Conservation (phyloP, 2,888 invertebrate genomes). For the Pheosia tremula region DNA sequence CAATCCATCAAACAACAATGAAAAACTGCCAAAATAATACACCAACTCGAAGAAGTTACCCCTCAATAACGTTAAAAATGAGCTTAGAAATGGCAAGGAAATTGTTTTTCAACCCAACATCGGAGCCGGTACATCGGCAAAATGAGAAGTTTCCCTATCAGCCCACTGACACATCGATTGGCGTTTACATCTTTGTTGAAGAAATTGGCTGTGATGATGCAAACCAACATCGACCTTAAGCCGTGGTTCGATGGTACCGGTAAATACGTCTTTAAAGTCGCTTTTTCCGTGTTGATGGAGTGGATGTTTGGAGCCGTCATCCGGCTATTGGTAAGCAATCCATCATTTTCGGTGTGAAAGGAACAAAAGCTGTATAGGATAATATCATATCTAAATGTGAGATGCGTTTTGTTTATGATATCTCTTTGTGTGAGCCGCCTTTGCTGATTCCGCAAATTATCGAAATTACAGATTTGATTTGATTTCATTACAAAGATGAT, state of each 20-base stretch:
- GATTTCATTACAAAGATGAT: neutral
- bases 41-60: slow-evolving; percentile 58
- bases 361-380: slow-evolving; percentile 61
- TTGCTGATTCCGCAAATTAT: neutral
- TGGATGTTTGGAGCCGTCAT: slow-evolving; percentile 68
- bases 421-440: slow-evolving; percentile 1
- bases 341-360: slow-evolving; percentile 67
- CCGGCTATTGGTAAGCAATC: slow-evolving; percentile 72
- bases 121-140: slow-evolving; percentile 67
- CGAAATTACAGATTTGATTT: neutral
- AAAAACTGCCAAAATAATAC: slow-evolving; percentile 54
- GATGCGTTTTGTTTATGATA: slow-evolving; percentile 22
- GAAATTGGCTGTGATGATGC: slow-evolving; percentile 67
- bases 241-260: slow-evolving; percentile 40
- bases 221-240: slow-evolving; percentile 67
- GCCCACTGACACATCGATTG: slow-evolving; percentile 79
- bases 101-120: slow-evolving; percentile 73
- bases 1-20: slow-evolving; percentile 59
- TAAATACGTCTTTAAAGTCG: slow-evolving; percentile 44
- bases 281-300: slow-evolving; percentile 59
- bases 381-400: slow-evolving; percentile 53
- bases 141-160: slow-evolving; percentile 82
- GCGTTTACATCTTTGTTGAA: slow-evolving; percentile 79
- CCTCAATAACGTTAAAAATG: slow-evolving; percentile 79
- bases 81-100: slow-evolving; percentile 72